Base-by-base conservation (phyloP, 2,888 invertebrate genomes). In the Drymonia ruficornis region DNA sequence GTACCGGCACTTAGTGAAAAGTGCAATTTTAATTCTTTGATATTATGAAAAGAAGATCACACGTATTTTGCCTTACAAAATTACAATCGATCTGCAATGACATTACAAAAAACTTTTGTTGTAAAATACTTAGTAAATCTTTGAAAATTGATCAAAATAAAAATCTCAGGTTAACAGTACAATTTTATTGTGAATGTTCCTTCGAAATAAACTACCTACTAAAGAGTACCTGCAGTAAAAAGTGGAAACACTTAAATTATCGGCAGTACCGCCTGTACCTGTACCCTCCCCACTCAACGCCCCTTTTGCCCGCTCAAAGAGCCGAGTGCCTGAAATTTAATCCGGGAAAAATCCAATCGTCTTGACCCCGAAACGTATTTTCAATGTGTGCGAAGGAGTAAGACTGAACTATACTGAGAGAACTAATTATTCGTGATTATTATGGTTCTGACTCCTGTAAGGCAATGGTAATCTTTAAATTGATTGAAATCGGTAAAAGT, bases 301-400 rank as follows among this genome's bases (percentile, higher is more conserved):
- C 16, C 29, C 46, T 12, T 46, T 29, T 29, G 13, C 36, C 36
- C n/a, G 36, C 36, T 29, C 29, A 46, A 52, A 59, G 57, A 62
- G 49, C 47, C 59, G 55, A 64, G 67, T 67, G 64, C 61, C 64
- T 64, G 53, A 65, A 70, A 72, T 72, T 72, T 70, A 69, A 72
- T 72, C 60, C 61, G 49, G 60, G 72, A 67, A 70, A 70, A 72
- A 70, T 64, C 64, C 70, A 67, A 70, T 70, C 59, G 61, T 65
- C 71, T 64, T 68, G 68, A 72, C 62, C 65, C 74, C 66, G 47
- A 54, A 62, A 71, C 70, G 62, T 62, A 61, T 65, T 65, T 69
- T 72, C 29, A 29, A 46, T 16, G 46, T n/a, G 44, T 29, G 74
- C 68, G 72, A 66, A 63, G 52, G 40, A 47, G 61, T 60, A 60